Conservation (phyloP, 2,888 invertebrate species). For the Eledone cirrhosa region DNA sequence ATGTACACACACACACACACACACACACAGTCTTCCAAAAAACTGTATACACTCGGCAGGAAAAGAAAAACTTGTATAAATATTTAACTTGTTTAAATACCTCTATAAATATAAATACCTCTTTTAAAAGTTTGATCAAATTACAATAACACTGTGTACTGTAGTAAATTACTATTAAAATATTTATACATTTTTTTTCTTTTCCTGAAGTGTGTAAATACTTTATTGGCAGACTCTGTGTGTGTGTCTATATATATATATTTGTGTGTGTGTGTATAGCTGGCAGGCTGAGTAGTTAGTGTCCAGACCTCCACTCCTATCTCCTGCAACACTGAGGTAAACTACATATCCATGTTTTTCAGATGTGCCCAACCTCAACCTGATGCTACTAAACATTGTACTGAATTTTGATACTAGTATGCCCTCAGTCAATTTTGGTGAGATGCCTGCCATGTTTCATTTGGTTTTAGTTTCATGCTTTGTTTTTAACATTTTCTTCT, state of each 20-base stretch:
- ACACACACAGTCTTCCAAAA: too few relatives aligned
- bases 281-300: not conserved
- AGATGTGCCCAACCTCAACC: not conserved
- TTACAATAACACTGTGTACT: too few relatives aligned
- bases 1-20: too few relatives aligned
- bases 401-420: conserved; percentile 1
- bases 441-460: conserved; percentile 8
- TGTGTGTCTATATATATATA: conserved; percentile 29
- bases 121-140: too few relatives aligned
- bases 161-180: too few relatives aligned
- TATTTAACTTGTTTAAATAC: too few relatives aligned
- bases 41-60: too few relatives aligned
- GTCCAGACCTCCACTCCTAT: not conserved
- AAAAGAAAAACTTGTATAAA: too few relatives aligned
- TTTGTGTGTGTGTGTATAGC: not conserved
- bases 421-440: conserved; percentile 8
- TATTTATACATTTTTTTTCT: too few relatives aligned
- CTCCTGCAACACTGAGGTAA: conserved; percentile 1
- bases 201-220: too few relatives aligned
- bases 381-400: conserved; percentile 3
- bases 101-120: too few relatives aligned
- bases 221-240: too few relatives aligned
- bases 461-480: not conserved
- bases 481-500: not conserved
- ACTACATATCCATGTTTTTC: conserved; percentile 23